Evolutionary conservation across 2,888 invertebrate species (phyloP).

Genomic region (Polia nebulosa): DNA sequence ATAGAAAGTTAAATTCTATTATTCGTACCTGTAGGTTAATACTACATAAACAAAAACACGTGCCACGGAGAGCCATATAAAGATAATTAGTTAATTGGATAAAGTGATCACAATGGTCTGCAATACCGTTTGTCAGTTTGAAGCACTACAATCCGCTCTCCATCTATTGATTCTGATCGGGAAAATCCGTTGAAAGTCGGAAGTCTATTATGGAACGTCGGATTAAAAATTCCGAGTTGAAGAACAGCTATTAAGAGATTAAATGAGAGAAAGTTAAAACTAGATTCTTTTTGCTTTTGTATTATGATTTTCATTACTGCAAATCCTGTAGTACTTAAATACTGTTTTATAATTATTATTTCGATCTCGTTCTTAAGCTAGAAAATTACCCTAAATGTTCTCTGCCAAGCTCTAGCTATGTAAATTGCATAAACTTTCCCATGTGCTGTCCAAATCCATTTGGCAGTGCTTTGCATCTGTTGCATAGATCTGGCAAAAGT

Average conservation of each 20-base stretch:
- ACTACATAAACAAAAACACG: slow-evolving; percentile 11
- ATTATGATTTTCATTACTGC: background rate
- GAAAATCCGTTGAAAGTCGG: slow-evolving; percentile 25
- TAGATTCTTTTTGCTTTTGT: background rate
- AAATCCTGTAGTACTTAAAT: background rate
- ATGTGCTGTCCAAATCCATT: slow-evolving; percentile 45
- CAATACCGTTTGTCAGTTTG: slow-evolving; percentile 19
- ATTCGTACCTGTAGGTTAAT: background rate
- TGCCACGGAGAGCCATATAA: background rate
- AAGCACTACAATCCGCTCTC: slow-evolving; percentile 10
- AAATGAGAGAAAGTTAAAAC: background rate
- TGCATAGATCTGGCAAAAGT: slow-evolving; percentile 36
- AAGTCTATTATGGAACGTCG: slow-evolving; percentile 20
- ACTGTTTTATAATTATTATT: background rate
- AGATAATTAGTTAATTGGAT: slow-evolving; percentile 43
- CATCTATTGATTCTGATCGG: slow-evolving; percentile 24
- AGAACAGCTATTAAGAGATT: background rate
- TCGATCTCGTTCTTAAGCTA: background rate
- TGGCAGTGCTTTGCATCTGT: slow-evolving; percentile 48
- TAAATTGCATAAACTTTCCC: slow-evolving; percentile 40
- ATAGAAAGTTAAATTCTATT: background rate
- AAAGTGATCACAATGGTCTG: slow-evolving; percentile 29
- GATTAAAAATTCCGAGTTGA: slow-evolving; percentile 24
- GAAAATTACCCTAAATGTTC: slow-evolving; percentile 25
- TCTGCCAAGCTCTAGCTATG: slow-evolving; percentile 19